These are phyloP conservation scores for Clanis bilineata DNA, from an alignment of 2,888 invertebrate species.

Conservation along the genomic window DNA sequence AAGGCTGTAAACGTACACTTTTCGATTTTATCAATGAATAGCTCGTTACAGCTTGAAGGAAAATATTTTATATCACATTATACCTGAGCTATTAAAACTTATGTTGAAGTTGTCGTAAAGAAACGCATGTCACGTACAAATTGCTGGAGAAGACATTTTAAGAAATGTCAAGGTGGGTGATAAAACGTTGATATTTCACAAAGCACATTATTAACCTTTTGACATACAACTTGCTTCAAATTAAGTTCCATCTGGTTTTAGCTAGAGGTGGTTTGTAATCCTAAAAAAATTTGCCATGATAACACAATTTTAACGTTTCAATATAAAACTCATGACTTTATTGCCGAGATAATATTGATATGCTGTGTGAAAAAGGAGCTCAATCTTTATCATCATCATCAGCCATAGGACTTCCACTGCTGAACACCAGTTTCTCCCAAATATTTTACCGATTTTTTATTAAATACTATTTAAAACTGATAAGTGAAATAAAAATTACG, in stretches of 20 bases:
- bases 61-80: background rate
- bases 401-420: too few species aligned
- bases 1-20: background rate
- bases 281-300: too few species aligned
- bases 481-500: too few species aligned
- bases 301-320: background rate
- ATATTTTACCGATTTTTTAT: too few species aligned
- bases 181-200: background rate
- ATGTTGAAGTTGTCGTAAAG: background rate
- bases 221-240: background rate
- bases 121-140: background rate
- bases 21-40: background rate
- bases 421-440: too few species aligned
- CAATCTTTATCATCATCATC: too few species aligned
- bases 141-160: background rate
- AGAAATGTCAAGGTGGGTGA: background rate
- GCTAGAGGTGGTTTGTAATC: too few species aligned
- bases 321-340: too few species aligned
- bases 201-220: constrained; percentile 5
- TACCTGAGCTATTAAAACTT: background rate
- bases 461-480: too few species aligned
- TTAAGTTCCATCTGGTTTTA: background rate
- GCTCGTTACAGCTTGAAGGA: background rate
- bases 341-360: too few species aligned
- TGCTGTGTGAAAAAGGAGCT: too few species aligned